These are phyloP conservation scores for Chaetodon auriga DNA, from an alignment of 2,113 vertebrate genomes.

Conservation along the genomic window DNA sequence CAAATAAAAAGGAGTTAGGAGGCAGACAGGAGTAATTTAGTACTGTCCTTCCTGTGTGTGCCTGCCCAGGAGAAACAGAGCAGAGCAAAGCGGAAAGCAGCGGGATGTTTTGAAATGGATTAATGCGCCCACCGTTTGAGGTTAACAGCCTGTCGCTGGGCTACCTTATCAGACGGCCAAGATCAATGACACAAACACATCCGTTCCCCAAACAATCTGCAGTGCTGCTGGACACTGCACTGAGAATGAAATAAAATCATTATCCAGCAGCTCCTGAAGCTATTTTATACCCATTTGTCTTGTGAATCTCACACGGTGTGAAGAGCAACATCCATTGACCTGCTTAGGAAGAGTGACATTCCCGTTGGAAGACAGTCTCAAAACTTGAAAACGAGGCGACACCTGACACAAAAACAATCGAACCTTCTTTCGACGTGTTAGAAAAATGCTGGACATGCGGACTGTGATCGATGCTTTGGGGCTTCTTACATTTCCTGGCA, in stretches of 20 bases:
- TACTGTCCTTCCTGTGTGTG: conserved; percentile 16
- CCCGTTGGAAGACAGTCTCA: conserved; percentile 10
- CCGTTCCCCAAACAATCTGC: conserved; percentile 58
- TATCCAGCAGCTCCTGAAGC: conserved; percentile 47
- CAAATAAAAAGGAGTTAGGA: conserved; percentile 32
- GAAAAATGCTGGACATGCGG: background rate
- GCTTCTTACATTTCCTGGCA: background rate
- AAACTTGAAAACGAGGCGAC: conserved; percentile 16
- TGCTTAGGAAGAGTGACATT: conserved; percentile 38
- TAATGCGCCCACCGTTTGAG: conserved; percentile 76
- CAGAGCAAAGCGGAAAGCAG: conserved; percentile 59
- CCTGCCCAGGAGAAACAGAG: conserved; percentile 48
- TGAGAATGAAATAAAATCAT: conserved; percentile 72
- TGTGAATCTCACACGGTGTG: conserved; percentile 24
- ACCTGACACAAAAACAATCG: background rate
- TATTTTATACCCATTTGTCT: conserved; percentile 59
- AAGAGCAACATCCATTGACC: conserved; percentile 58
- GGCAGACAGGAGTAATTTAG: conserved; percentile 6
- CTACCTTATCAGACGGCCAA: conserved; percentile 80
- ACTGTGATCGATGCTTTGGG: background rate
- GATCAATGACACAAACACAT: conserved; percentile 82
- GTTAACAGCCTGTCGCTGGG: conserved; percentile 83
- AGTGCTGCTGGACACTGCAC: conserved; percentile 53
- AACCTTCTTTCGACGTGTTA: background rate
- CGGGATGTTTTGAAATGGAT: conserved; percentile 75